Conservation (phyloP, 2,797 vertebrate genomes). For the Smutsia gigantea region DNA sequence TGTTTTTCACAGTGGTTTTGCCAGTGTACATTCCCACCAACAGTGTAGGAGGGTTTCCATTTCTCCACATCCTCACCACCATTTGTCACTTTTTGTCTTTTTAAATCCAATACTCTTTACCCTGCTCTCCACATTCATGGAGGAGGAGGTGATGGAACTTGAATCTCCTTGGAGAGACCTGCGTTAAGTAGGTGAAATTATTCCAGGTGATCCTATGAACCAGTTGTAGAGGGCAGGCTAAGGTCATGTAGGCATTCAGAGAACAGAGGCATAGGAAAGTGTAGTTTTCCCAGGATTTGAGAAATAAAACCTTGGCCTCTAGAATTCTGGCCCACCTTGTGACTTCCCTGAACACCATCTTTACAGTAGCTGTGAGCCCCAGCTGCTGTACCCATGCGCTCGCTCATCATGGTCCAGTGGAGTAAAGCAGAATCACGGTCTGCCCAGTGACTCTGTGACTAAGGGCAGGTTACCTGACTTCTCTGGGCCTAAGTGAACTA, state of each 20-base stretch:
- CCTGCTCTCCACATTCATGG: fast-evolving
- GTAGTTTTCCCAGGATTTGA: background rate
- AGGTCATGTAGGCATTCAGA: fast-evolving
- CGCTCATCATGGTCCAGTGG: fast-evolving
- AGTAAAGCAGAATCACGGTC: background rate
- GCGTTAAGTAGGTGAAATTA: fast-evolving
- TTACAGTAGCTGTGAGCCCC: background rate
- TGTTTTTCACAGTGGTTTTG: no score
- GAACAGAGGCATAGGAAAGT: background rate
- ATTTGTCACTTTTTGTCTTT: no score
- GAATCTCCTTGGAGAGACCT: background rate
- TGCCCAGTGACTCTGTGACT: background rate
- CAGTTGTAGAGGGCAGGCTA: fast-evolving
- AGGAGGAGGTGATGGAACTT: background rate
- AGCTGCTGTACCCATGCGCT: fast-evolving
- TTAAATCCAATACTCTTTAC: background rate
- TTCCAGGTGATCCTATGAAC: fast-evolving
- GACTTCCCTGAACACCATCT: background rate
- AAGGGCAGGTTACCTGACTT: background rate
- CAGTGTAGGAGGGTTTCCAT: no score
- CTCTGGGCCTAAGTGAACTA: background rate
- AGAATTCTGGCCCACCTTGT: background rate
- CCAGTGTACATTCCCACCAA: no score
- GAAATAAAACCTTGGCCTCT: background rate
- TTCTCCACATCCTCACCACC: no score